Conservation (phyloP, 2,113 vertebrate species). For the Daboia siamensis region DNA sequence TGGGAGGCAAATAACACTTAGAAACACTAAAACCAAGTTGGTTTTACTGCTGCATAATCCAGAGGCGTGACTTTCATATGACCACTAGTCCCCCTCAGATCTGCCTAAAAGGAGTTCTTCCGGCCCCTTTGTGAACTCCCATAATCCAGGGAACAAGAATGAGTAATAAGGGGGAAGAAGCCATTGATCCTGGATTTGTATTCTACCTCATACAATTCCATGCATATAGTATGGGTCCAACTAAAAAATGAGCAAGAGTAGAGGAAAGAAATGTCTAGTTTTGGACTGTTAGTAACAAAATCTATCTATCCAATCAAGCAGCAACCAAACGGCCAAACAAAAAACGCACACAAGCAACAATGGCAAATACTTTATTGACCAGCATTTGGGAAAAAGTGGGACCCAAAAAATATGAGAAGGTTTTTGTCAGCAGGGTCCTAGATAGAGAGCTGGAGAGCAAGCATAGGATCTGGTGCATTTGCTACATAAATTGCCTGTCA, state of each 20-base stretch:
- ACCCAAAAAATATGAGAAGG: not conserved
- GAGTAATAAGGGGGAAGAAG: not conserved
- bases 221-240: not conserved
- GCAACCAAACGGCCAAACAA: not conserved
- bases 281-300: not conserved
- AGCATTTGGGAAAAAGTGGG: not conserved
- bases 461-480: not conserved
- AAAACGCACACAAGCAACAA: not conserved
- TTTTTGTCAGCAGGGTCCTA: not conserved
- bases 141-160: not conserved
- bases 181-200: not conserved
- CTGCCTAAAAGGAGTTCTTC: not conserved
- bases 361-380: slow-evolving; percentile 10
- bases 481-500: not conserved
- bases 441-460: not conserved
- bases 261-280: not conserved
- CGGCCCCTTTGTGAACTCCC: not conserved
- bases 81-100: not conserved
- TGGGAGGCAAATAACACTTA: not conserved
- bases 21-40: not conserved
- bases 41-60: not conserved
- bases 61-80: not conserved
- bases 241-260: not conserved
- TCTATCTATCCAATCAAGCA: not conserved
- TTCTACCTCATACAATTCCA: not conserved